phyloP scores from a whole-genome alignment of 2,888 invertebrate genomes.

The Phortica magna region DNA sequence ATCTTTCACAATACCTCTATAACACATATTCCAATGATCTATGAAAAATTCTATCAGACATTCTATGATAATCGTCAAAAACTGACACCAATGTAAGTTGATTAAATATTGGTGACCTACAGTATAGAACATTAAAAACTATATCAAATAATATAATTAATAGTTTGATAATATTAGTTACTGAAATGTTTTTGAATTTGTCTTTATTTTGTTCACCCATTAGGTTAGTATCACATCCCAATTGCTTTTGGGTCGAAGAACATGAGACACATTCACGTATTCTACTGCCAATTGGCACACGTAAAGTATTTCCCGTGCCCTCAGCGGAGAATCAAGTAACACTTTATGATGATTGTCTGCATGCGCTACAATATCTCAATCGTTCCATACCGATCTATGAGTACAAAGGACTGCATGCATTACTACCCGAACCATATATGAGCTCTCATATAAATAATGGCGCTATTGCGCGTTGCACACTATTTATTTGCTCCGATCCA shows the following conservation, averaged over 20 bases:
- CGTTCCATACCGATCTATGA: conserved; percentile 69
- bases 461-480: conserved; percentile 74
- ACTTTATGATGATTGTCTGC: conserved; percentile 74
- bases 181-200: no score
- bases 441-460: conserved; percentile 74
- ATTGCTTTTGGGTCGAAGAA: conserved; percentile 74
- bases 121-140: not conserved
- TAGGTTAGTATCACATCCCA: conserved; percentile 47
- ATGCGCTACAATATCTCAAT: conserved; percentile 68
- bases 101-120: conserved; percentile 4
- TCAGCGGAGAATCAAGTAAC: conserved; percentile 71
- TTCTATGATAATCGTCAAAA: conserved; percentile 75
- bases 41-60: conserved; percentile 74
- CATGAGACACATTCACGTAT: conserved; percentile 70
- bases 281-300: conserved; percentile 74
- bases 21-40: conserved; percentile 76
- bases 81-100: conserved; percentile 67
- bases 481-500: conserved; percentile 69
- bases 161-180: not conserved
- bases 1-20: conserved; percentile 76
- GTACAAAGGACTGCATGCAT: conserved; percentile 61
- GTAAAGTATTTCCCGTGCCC: conserved; percentile 67
- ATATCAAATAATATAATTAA: not conserved
- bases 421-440: conserved; percentile 73
- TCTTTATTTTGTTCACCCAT: not conserved